Evolutionary conservation across 2,113 vertebrate genomes (phyloP), one percentile per base, ranked within the genome.

Genomic region (Brachyistius frenatus): DNA sequence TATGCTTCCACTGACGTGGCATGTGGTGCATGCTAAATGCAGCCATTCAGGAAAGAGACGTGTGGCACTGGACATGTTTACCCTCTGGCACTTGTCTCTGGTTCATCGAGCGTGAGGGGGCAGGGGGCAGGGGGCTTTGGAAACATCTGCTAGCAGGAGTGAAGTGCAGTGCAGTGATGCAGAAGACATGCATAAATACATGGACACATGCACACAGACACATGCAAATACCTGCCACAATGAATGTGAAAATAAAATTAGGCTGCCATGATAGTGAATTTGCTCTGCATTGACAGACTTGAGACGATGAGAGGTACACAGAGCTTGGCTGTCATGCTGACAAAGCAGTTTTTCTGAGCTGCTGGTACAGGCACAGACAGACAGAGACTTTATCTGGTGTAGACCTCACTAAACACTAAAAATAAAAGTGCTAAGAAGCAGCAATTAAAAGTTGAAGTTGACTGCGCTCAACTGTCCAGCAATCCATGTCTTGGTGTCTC

Each of bases 81-180:
- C 87, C 91, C 86, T 88, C 89, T 91, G 88, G 88, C 84, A 88
- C 84, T 91, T 85, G 76, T 87, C 84, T 87, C 70, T 82, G 78
- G 78, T 86, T 90, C 81, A 88, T 73, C 75, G 73, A 83, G 80
- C 81, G n/a, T 68, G 70, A 84, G 72, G 87, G 67, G 66, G 56
- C 70, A 84, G 72, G 87, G 67, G 66, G 56, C 70, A 68, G 77
- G 61, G 66, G 77, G 67, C 66, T 73, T 73, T 73, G 46, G 63
- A 83, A 78, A 80, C 84, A 86, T 83, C 53, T 80, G 65, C 67
- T 76, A 7, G 52, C 61, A 64, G 44, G 46, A 79, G 67, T 44
- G 56, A 47, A 83, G 73, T 31, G 1, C n/a, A 71, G 57, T 66
- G 82, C 81, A 84, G 52, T 78, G 76, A 90, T 33, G 78, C 79